Evolutionary conservation across 2,113 vertebrate species (phyloP), one percentile per base, ranked within the genome.

Genomic region (Cyanocitta stelleri): DNA sequence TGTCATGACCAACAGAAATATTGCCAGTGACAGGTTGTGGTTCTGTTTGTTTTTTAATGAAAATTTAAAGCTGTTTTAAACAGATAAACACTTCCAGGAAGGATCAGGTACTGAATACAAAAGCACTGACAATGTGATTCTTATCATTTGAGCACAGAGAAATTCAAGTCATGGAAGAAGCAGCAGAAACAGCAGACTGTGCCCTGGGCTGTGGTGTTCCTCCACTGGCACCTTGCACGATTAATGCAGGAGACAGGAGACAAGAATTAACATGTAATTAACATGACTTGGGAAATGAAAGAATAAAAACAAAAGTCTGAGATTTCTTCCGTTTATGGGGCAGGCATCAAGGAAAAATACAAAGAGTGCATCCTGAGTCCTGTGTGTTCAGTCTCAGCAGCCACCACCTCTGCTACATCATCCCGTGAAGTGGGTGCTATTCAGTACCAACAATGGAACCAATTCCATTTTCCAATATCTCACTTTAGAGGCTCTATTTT

Each of bases 1-100:
- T 41, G 88, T 75, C 64, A 24, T 7, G 32, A 95, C 67, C 87
- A 93, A 75, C 8, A 74, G 55, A 87, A 95, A 80, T 41, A 83
- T 71, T 88, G 79, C 59, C 33, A 39, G 27, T 16, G 68, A 83
- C 86, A 93, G 59, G 55, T 32, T 85, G 75, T 16, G 62, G 46
- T 17, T 91, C 90, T 54, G 74, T 78, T 93, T 89, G 49, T 67
- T 49, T 91, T 91, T 72, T 51, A 89, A 93, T 79, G 67, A 87
- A 91, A 91, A 87, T 78, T 64, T 91, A 89, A 91, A 94, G 78
- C 62, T 85, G 85, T 77, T 94, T 94, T 80, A 90, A 90, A 85
- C 41, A 83, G 78, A 93, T 85, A 94, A 93, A 85, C 62, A 64
- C 39, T 94, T 94, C 72, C 59, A 89, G 69, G 85, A 91, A 96